These are phyloP conservation scores for Halocynthia aurantium DNA, from an alignment of 23 tunicate genomes.

Conservation along the genomic window DNA sequence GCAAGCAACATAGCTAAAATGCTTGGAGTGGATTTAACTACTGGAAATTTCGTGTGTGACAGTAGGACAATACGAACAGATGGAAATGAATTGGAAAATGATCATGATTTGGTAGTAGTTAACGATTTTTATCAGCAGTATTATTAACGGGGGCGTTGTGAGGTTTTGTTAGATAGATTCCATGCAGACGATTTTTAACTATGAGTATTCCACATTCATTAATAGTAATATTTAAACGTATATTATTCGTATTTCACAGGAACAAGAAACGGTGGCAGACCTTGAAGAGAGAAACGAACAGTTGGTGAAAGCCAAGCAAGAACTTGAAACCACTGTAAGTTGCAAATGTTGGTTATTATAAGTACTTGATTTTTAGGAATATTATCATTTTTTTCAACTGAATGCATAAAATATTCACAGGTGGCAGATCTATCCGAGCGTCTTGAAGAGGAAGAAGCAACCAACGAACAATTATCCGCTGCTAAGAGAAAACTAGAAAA, in stretches of 20 bases:
- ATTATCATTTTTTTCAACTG: neutral
- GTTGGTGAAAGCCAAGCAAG: constrained; percentile 81
- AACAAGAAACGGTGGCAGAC: constrained; percentile 94
- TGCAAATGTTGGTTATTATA: neutral
- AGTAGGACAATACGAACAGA: no score
- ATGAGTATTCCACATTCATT: neutral
- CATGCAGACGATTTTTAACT: neutral
- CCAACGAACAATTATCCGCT: constrained; percentile 57
- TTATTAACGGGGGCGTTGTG: no score
- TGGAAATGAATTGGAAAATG: no score
- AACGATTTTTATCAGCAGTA: no score
- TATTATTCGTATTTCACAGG: constrained; percentile 33
- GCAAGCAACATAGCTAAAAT: no score
- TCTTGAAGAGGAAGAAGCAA: constrained; percentile 94
- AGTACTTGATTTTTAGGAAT: neutral
- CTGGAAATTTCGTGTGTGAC: no score
- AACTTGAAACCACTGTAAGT: constrained; percentile 72
- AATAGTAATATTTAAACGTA: neutral
- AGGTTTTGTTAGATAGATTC: neutral
- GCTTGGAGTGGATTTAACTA: no score
- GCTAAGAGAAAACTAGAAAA: constrained; percentile 85
- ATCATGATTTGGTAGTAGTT: no score
- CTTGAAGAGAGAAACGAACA: constrained; percentile 98
- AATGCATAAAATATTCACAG: neutral
- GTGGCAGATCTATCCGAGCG: constrained; percentile 85